Percentiles rank a stretch among this genome's conserved stretches.
Evolutionary conservation across 2,888 invertebrate genomes (phyloP).

Genomic region (Ferdinandea cuprea): DNA sequence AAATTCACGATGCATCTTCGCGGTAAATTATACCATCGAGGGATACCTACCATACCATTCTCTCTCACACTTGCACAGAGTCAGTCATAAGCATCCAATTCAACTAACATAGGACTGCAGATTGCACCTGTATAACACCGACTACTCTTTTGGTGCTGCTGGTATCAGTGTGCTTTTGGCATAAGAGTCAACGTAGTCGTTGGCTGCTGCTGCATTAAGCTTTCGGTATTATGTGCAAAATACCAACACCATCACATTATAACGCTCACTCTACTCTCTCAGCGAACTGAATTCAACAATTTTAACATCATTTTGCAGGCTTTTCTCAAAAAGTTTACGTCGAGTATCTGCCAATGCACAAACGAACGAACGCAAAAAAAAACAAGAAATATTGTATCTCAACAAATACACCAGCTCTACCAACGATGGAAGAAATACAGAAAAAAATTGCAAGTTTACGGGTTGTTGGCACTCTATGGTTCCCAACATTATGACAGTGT

Average conservation of each 20-base stretch:
- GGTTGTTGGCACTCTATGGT: constrained; percentile 74
- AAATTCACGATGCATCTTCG: constrained; percentile 12
- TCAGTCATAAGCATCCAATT: neutral
- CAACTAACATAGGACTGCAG: constrained; percentile 42
- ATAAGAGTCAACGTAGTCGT: constrained; percentile 50
- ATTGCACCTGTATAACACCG: constrained; percentile 64
- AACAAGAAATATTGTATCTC: constrained; percentile 70
- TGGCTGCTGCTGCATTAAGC: constrained; percentile 51
- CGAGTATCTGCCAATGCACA: constrained; percentile 39
- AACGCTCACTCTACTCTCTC: constrained; percentile 54
- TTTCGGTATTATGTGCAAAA: constrained; percentile 49
- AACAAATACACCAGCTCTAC: constrained; percentile 68
- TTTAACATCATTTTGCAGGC: constrained; percentile 70
- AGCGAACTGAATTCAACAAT: constrained; percentile 54
- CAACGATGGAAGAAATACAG: constrained; percentile 58
- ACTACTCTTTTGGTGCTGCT: constrained; percentile 22
- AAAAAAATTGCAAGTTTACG: constrained; percentile 73
- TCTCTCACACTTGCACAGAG: constrained; percentile 5
- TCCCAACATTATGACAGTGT: constrained; percentile 74
- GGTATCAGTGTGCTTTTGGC: constrained; percentile 59
- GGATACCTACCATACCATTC: neutral
- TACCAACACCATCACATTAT: constrained; percentile 48
- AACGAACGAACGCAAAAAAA: constrained; percentile 35
- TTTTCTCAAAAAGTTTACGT: constrained; percentile 69
- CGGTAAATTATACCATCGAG: constrained; percentile 18